Evolutionary conservation across 1,140 invertebrate species (phyloP), one percentile per base, ranked within the genome.

Genomic region (Drosophila ogumai): DNA sequence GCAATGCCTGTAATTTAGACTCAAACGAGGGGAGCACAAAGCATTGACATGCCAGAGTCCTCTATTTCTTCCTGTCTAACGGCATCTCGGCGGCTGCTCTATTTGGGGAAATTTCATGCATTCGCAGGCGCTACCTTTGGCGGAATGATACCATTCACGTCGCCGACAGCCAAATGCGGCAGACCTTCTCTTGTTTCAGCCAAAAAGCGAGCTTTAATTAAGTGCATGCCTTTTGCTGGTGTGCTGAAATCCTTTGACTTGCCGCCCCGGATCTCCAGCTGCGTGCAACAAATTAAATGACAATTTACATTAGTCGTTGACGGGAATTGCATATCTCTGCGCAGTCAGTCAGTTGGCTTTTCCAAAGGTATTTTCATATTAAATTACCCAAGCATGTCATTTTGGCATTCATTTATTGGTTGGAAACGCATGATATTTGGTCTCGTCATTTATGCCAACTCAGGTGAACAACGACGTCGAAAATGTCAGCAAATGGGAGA

Each of bases 1-100:
- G 79, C 75, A 82, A 86, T 82, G 82, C 55, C 69, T 79, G 78
- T 76, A 79, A 79, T 75, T 74, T 56, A 50, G 54, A 52, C 38
- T 63, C 38, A 54, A 71, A 56, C 63, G 55, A 60, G 55, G 49
- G 52, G 52, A 19, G 49, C 52, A 75, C 71, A 76, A 76, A 75
- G 72, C 60, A 61, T 67, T 67, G 54, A 55, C 38, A 59, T 63
- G 41, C 67, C 66, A 38, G 8, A 55, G 32, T 28, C 15, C 34
- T 66, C 25, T 59, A 17, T 31, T 46, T 38, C 22, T 61, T 41
- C 57, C 31, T 49, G 22, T 41, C 34, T 44, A 56, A 56, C 47
- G 65, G 41, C 5, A 49, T 25, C 17, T 22, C 17, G 34, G 15
- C 5, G 12, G 60, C 12, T 28, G 32, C 19, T 56, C 61, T 19